These are phyloP conservation scores for Caiman crocodilus DNA, from an alignment of 2,797 vertebrate genomes.

Conservation along the genomic window DNA sequence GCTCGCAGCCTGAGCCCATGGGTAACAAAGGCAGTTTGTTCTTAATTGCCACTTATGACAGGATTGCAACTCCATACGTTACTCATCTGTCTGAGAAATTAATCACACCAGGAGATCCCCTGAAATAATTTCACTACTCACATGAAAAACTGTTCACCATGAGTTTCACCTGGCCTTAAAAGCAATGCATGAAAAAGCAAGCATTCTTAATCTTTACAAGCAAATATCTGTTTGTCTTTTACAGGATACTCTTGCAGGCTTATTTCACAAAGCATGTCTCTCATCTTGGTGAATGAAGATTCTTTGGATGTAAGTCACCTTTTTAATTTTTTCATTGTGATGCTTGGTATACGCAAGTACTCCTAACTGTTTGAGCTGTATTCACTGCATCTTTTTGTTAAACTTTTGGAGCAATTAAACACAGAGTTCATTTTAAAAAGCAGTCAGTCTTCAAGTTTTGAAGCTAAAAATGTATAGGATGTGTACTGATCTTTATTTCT, in stretches of 20 bases:
- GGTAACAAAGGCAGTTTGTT: too few species aligned
- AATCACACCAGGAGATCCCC: not conserved
- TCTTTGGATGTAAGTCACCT: constrained; percentile 94
- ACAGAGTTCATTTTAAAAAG: not conserved
- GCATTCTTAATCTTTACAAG: not conserved
- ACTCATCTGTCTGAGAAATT: not conserved
- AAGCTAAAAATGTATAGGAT: accelerated
- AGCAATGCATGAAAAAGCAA: too few species aligned
- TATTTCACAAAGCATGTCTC: constrained; percentile 97
- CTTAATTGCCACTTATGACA: too few species aligned
- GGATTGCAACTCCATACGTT: not conserved
- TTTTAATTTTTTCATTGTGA: not conserved
- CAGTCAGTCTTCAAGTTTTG: not conserved
- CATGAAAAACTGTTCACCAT: not conserved
- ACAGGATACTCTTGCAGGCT: constrained; percentile 96
- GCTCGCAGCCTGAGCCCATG: too few species aligned
- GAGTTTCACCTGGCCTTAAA: not conserved
- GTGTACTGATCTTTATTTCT: not conserved
- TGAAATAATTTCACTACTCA: not conserved
- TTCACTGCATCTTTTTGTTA: not conserved
- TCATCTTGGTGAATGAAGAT: constrained; percentile 96
- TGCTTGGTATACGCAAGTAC: not conserved
- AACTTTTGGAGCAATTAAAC: not conserved
- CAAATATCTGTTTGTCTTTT: constrained; percentile 31
- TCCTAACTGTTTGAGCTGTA: not conserved